Base-by-base conservation (phyloP, 2,888 invertebrate species). In the Xestia c-nigrum region DNA sequence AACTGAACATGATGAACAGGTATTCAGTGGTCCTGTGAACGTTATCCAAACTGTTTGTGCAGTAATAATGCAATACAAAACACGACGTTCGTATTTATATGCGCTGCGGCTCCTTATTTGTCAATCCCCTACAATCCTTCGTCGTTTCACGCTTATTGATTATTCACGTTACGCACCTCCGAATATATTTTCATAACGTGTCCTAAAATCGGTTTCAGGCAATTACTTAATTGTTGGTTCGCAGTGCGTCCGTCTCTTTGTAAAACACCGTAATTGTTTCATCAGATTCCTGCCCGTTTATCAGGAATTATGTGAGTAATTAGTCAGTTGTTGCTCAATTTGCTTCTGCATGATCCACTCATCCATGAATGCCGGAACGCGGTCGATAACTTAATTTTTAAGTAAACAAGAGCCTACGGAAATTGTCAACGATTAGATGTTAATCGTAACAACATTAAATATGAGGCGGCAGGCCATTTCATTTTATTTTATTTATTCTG, bases 61-160 rank as follows among this genome's bases (percentile, higher is more conserved):
- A 78, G 70, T 84, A 88, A 83, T 89, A 88, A 87, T 87, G 89
- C 84, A 76, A 79, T 74, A 69, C 69, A 55, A 83, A 83, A 74
- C 82, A 75, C 50, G 74, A 66, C 79, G 85, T 72, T 83, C 78
- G 90, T 88, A 94, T 95, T 92, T 96, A 96, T 96, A 96, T 91
- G 61, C 78, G 80, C 75, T 70, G 74, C 76, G 76, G 73, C 87
- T 85, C 86, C 88, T 84, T 80, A 87, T 94, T 94, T 93, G 92
- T 93, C 91, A 94, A 95, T 92, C 81, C 90, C 76, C 77, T 80
- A 84, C 89, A 90, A 93, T 94, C 94, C 94, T 94, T 92, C 91
- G 87, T 87, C 86, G 89, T 92, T 93, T 94, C 93, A 95, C 95
- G 95, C 94, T 94, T 87, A 93, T 94, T 95, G 93, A 87, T 83